phyloP scores from a whole-genome alignment of 2,113 vertebrate genomes.

The Tiliqua scincoides region DNA sequence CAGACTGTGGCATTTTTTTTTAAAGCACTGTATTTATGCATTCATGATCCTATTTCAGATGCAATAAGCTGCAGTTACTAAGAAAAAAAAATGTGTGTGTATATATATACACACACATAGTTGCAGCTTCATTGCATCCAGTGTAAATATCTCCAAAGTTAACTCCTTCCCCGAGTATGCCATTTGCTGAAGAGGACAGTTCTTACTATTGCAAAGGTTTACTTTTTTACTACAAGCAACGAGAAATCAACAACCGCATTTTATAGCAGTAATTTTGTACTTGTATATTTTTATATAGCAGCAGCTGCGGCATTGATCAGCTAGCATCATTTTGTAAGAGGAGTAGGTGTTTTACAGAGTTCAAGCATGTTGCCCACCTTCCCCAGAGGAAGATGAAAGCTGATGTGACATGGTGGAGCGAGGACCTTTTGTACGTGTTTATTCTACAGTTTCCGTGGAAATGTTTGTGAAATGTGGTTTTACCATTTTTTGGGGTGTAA shows the following conservation, averaged over 20 bases:
- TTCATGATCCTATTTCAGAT: conserved; percentile 15
- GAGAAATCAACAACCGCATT: conserved; percentile 56
- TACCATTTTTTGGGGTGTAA: conserved; percentile 54
- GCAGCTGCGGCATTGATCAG: conserved; percentile 55
- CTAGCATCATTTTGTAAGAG: conserved; percentile 59
- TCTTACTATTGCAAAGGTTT: conserved; percentile 45
- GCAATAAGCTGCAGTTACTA: conserved; percentile 25
- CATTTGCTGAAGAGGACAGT: conserved; percentile 44
- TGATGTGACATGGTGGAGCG: conserved; percentile 27
- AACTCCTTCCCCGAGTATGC: conserved; percentile 40
- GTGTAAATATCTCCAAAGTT: conserved; percentile 49
- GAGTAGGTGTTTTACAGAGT: conserved; percentile 44
- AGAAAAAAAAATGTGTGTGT: neutral
- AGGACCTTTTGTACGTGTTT: conserved; percentile 43
- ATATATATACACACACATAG: no score
- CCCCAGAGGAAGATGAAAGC: conserved; percentile 52
- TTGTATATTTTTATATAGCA: conserved; percentile 81
- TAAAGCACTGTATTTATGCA: conserved; percentile 10
- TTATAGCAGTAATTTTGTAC: conserved; percentile 83
- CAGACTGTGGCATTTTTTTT: neutral
- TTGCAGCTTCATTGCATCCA: conserved; percentile 32
- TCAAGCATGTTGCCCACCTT: conserved; percentile 68
- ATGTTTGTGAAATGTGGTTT: conserved; percentile 66
- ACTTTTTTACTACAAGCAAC: conserved; percentile 72
- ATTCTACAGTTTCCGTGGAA: conserved; percentile 47